Conservation (phyloP, 2,797 vertebrate species). For the Myotis daubentonii region DNA sequence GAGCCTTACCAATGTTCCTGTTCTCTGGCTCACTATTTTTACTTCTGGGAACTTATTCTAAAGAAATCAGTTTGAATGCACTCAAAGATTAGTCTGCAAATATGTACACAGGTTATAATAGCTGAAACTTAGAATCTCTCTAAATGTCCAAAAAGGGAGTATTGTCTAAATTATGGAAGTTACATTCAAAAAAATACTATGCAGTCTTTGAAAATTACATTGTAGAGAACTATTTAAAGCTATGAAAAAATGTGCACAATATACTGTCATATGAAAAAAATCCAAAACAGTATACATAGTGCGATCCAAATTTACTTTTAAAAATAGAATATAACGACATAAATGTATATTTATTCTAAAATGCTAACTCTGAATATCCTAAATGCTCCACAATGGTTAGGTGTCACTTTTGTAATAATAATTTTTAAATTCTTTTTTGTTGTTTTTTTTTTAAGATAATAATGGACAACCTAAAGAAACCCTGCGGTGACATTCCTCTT, state of each 20-base stretch:
- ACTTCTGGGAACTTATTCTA: background rate
- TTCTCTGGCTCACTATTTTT: background rate
- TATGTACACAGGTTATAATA: background rate
- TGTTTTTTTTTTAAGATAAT: conserved; percentile 33
- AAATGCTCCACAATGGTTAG: background rate
- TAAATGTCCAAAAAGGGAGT: background rate
- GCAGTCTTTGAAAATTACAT: background rate
- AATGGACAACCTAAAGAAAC: background rate
- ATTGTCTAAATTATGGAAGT: background rate
- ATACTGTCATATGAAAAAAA: background rate
- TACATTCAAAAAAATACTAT: background rate
- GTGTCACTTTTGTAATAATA: background rate
- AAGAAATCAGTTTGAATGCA: background rate
- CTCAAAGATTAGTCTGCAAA: background rate
- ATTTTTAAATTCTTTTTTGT: background rate
- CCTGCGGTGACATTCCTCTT: background rate
- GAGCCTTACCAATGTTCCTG: background rate
- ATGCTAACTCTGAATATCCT: background rate
- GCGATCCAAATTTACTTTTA: conserved; percentile 17
- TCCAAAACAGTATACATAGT: background rate
- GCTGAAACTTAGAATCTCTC: background rate
- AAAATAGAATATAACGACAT: background rate
- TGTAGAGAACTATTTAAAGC: background rate
- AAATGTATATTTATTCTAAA: background rate
- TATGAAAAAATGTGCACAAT: background rate